Percentiles rank a stretch among this genome's conserved stretches.
phyloP scores from a whole-genome alignment of 64 coral and sea anemone species.

The Platygyra sinensis region DNA sequence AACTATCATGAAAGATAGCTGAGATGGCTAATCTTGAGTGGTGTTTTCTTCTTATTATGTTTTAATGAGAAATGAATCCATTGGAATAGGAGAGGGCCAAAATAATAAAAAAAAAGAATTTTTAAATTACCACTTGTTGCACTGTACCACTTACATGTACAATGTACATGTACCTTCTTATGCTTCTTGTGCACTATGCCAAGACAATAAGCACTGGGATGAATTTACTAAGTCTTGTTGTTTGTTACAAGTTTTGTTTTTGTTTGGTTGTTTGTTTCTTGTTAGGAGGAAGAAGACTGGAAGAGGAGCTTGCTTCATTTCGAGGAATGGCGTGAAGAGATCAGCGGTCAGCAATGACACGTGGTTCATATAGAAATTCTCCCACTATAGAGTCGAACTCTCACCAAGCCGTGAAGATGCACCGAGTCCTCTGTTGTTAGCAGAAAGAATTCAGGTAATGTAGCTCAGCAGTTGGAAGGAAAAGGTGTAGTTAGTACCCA shows the following conservation, averaged over 20 bases:
- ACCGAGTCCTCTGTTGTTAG: not conserved
- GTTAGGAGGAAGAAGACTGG: conserved; percentile 37
- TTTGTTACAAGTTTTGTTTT: no score
- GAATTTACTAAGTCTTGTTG: not conserved
- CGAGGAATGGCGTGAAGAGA: conserved; percentile 61
- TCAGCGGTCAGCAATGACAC: conserved; percentile 26
- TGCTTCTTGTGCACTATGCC: no score
- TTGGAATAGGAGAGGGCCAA: no score
- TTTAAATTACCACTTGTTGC: no score
- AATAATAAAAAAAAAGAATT: no score
- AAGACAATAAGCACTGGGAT: no score
- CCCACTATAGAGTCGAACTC: not conserved
- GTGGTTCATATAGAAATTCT: conserved; percentile 34
- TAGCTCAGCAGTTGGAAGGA: conserved; percentile 2
- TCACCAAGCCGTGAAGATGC: not conserved
- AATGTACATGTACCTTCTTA: no score
- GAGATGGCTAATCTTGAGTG: no score
- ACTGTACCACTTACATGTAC: no score
- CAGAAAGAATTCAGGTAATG: not conserved
- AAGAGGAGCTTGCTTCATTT: conserved; percentile 64
- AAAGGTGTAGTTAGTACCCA: not conserved
- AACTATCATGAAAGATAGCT: no score
- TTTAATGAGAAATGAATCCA: no score
- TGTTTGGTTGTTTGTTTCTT: not conserved
- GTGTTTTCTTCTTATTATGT: no score